Percentiles rank a stretch among this genome's conserved stretches.
Conservation (phyloP, 2,888 invertebrate species). For the Penaeus monodon region DNA sequence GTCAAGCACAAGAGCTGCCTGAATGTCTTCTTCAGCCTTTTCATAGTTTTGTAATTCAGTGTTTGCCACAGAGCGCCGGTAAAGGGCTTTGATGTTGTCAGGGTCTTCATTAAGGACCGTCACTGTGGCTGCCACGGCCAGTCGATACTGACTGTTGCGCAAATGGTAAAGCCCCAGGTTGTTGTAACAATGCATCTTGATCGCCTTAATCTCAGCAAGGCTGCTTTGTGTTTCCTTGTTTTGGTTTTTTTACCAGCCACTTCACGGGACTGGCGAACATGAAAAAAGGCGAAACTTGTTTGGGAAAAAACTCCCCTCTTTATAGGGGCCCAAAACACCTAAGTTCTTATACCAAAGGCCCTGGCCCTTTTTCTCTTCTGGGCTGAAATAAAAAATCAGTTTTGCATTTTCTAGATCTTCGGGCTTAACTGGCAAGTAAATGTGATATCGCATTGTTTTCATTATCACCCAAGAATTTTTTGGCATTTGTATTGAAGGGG, state of each 20-base stretch:
- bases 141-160: conserved; percentile 8
- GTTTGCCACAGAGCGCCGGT: conserved; percentile 43
- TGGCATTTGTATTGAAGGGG: conserved; percentile 15
- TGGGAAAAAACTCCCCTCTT: conserved; percentile 9
- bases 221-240: conserved; percentile 14
- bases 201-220: conserved; percentile 5
- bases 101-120: conserved; percentile 12
- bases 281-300: conserved; percentile 29
- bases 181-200: conserved; percentile 47
- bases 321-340: conserved; percentile 31
- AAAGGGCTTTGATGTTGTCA: conserved; percentile 41
- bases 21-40: conserved; percentile 23
- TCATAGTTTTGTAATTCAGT: conserved; percentile 54
- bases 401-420: conserved; percentile 30
- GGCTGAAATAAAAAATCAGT: conserved; percentile 15
- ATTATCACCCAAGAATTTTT: neutral
- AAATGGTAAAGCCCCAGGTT: conserved; percentile 37
- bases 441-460: neutral
- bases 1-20: conserved; percentile 27
- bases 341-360: conserved; percentile 34
- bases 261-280: conserved; percentile 42
- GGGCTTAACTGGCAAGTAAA: neutral
- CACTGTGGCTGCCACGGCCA: conserved; percentile 26
- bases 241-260: conserved; percentile 40
- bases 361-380: conserved; percentile 19